Base-by-base conservation (phyloP, 2,113 vertebrate genomes). In the Pholis gunnellus region DNA sequence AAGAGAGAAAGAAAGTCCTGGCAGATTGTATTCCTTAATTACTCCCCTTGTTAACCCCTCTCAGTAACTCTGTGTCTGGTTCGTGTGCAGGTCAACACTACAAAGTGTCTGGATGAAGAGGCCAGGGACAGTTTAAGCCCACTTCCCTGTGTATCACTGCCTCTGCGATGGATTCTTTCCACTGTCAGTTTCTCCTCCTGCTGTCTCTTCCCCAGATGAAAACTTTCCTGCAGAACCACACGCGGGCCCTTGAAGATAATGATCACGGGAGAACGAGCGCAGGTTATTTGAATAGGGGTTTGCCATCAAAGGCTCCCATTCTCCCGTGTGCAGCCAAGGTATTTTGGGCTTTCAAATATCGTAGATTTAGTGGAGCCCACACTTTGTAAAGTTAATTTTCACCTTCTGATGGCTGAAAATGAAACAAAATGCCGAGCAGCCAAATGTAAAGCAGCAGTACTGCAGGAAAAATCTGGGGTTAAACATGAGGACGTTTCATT, bases 11-110 rank as follows among this genome's bases (percentile, higher is more conserved):
- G 78, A 88, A 87, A 85, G 81, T 70, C 83, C 83, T 78, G 57
- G 86, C 86, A 86, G 86, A 86, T 87, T 88, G 87, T 87, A 88
- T 89, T 90, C 89, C 81, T 90, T 93, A 94, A 93, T 94, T 92
- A 94, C 88, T 87, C 82, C 84, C 86, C 86, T 89, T 88, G 90
- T 93, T 93, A 93, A 93, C 89, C 92, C 87, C 83, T 85, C 78
- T 87, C 81, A 80, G 76, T 83, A 82, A 83, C 84, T 69, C 79
- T 11, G 70, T 65, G 70, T 65, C 75, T 81, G 87, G 79, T 83
- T 79, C 63, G 77, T 57, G 68, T 68, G 81, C 84, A 78, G 89
- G 89, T 88, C 91, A 78, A 72, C 61, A 40, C 72, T 84, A 84
- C 89, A 90, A 85, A 90, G 90, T 79, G 87, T 88, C 72, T 57